These are phyloP conservation scores for Peromyscus nudipes DNA, from an alignment of 2,797 vertebrate species.

Conservation along the genomic window DNA sequence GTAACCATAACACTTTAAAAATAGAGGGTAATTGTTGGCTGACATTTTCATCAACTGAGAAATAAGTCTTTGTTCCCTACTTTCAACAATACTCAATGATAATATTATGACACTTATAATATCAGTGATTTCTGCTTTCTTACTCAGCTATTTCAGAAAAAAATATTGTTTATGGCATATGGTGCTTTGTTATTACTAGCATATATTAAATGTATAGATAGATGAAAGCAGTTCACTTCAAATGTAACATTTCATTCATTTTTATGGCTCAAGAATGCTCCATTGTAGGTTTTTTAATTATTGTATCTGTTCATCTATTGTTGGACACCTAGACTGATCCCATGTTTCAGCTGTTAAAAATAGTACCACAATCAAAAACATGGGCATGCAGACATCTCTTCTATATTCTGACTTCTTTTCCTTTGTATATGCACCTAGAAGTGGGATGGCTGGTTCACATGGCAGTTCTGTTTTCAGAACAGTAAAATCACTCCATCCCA, in stretches of 20 bases:
- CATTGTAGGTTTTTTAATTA: neutral
- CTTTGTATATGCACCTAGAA: neutral
- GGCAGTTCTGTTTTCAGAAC: neutral
- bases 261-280: neutral
- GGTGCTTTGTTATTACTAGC: neutral
- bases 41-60: conserved; percentile 45
- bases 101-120: conserved; percentile 55
- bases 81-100: neutral
- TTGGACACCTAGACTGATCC: neutral
- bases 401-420: neutral
- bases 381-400: neutral
- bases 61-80: conserved; percentile 35
- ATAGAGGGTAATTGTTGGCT: conserved; percentile 8
- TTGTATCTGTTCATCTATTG: neutral
- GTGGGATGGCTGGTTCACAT: neutral
- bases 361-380: neutral
- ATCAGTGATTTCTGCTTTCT: neutral
- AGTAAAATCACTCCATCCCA: neutral
- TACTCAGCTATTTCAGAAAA: conserved; percentile 44
- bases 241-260: neutral
- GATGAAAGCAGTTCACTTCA: neutral
- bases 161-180: neutral
- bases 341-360: neutral
- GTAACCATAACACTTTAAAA: neutral
- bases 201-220: neutral